phyloP scores from a whole-genome alignment of 2,888 invertebrate genomes.

The Patella caerulea region DNA sequence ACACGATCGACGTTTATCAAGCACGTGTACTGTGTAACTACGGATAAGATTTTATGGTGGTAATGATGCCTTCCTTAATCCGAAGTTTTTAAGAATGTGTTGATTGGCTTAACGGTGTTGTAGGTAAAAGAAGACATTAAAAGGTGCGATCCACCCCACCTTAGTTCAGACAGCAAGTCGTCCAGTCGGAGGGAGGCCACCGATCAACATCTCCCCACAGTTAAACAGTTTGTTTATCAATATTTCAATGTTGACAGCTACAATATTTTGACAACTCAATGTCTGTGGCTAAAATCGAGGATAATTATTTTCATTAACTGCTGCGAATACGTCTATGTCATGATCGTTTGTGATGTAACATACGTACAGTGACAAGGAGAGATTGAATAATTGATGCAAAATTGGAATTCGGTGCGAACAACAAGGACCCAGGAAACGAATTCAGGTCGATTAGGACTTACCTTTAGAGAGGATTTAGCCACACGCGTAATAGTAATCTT shows the following conservation, averaged over 20 bases:
- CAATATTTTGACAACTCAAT: conserved; percentile 3
- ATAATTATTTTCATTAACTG: not conserved
- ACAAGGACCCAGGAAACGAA: not conserved
- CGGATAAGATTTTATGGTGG: not conserved
- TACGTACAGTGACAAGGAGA: too few species aligned
- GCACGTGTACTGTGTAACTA: not conserved
- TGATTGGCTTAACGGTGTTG: not conserved
- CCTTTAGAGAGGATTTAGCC: conserved; percentile 2
- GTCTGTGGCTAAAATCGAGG: not conserved
- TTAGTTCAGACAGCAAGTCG: not conserved
- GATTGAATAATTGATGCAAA: too few species aligned
- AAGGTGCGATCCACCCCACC: not conserved
- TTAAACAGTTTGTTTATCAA: not conserved
- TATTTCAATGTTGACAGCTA: not conserved
- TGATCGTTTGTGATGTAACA: too few species aligned
- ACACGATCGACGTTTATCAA: not conserved
- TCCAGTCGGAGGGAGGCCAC: not conserved
- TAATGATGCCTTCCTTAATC: too few species aligned
- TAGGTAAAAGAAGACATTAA: not conserved
- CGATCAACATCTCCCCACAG: not conserved
- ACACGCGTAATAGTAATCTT: not conserved
- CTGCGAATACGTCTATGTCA: not conserved
- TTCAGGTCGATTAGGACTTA: conserved; percentile 1
- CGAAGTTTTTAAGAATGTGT: not conserved
- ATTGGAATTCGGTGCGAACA: not conserved